Base-by-base conservation (phyloP, 2,797 vertebrate species). In the Chelonia mydas region DNA sequence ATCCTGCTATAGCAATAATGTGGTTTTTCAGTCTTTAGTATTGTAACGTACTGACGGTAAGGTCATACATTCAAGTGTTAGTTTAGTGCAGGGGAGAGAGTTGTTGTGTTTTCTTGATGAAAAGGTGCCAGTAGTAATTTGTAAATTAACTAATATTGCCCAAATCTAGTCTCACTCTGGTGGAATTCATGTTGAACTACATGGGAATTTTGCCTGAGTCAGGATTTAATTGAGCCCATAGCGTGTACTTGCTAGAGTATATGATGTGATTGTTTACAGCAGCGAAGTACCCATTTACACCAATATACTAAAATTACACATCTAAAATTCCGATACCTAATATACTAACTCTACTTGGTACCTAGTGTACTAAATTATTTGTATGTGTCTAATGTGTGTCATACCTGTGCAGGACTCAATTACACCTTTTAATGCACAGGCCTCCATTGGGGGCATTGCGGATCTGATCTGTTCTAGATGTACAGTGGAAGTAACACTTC, bases 91-190 rank as follows among this genome's bases (percentile, higher is more conserved):
- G 9, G 9, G 77, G 76, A 51, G 9, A 76, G 90, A 93, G 86
- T 2, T 74, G 33, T 50, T 77, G 2, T 53, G 15, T 45, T 86
- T 92, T 16, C 33, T 87, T 55, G 23, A 55, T 65, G 23, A 91
- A 82, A 95, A 84, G 65, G 6, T 74, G 89, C 91, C 93, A 84
- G 84, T 92, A 93, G 84, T 88, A 92, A 94, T 95, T 81, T 95
- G 47, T 25, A 79, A 83, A 59, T 95, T 87, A 96, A 95, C 91
- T 94, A 93, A 89, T 94, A 83, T 68, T 49, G 1, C 11, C 59
- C 82, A 76, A 95, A 23, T 19, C 77, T 92, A 95, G 95, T 96
- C 83, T 90, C 33, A 82, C 96, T 95, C 78, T 87, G n/a, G 72
- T 2, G 91, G 94, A 92, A 92, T 21, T 6, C 57, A 81, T 59